Percentiles rank a stretch among this genome's conserved stretches.
phyloP scores from a whole-genome alignment of 2,888 invertebrate species.

The Aphodius sticticus region DNA sequence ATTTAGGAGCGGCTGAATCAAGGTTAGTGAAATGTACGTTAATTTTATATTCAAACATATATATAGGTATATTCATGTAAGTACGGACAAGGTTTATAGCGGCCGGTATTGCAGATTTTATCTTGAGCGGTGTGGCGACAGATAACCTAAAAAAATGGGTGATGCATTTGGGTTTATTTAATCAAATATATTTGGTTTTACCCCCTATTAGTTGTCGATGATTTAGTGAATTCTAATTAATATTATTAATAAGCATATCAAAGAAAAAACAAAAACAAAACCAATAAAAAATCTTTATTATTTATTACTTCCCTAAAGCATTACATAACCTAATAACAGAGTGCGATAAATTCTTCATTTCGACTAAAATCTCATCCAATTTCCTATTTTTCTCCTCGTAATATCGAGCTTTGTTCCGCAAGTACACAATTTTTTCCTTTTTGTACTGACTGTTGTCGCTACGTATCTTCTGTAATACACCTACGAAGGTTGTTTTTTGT shows the following conservation, averaged over 20 bases:
- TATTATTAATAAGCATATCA: not conserved
- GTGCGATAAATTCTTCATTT: not conserved
- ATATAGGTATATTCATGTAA: no score
- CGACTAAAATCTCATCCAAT: not conserved
- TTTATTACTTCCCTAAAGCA: not conserved
- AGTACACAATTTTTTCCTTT: not conserved
- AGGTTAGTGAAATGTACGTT: no score
- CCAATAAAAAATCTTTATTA: not conserved
- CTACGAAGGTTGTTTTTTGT: not conserved
- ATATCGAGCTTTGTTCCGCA: not conserved
- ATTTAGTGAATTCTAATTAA: no score
- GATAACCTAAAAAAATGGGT: no score
- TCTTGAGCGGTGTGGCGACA: no score
- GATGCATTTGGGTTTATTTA: no score
- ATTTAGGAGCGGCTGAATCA: no score
- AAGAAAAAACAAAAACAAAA: not conserved
- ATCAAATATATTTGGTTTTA: no score
- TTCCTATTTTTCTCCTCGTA: constrained; percentile 4
- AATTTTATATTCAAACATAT: no score
- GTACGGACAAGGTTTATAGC: no score
- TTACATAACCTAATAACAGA: not conserved
- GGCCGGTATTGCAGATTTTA: no score
- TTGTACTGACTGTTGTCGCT: not conserved
- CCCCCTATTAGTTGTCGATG: no score
- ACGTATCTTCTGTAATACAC: not conserved